Base-by-base conservation (phyloP, 2,113 vertebrate genomes). In the Orcinus orca region DNA sequence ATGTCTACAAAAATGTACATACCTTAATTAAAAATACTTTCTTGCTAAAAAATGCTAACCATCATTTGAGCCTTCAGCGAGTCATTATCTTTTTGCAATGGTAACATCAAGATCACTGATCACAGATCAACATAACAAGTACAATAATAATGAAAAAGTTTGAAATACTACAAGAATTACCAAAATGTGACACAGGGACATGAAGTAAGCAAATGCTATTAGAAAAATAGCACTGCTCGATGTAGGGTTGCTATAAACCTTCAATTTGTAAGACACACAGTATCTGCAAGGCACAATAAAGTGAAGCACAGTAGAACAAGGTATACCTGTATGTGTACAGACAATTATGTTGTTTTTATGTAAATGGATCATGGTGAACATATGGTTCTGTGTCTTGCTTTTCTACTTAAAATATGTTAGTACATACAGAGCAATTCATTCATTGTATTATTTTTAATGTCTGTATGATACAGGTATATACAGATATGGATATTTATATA, bases 391-490 rank as follows among this genome's bases (percentile, higher is more conserved):
- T 60, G 21, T 84, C 63, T 95, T 95, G 12, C 8, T 97, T 97
- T 97, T 91, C 82, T 81, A 68, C 38, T 92, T 87, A 90, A 88
- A 85, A 77, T 89, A 85, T 68, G 33, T 41, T 63, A 83, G 33
- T 74, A 26, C 33, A 67, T 31, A 93, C 13, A 87, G 29, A 90
- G 60, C 21, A 80, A 38, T 74, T 92, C 44, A 82, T 73, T 82
- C 44, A 86, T 44, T 62, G 33, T 47, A 23, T 70, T 53, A 80
- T 77, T 90, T 90, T 90, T 77, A 91, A 79, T 77, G 50, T 50
- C 8, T 74, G 17, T 60, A 86, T 38, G 47, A 80, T 68, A 53
- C 3, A 0, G 23, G 83, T 71, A 73, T 81, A 76, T 68, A 63
- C 1, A 94, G 17, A 33, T 55, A 74, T 76, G 67, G 14, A 67